Percentiles rank a stretch among this genome's conserved stretches.
Evolutionary conservation across 2,888 invertebrate species (phyloP).

Genomic region (Cloeon dipterum): DNA sequence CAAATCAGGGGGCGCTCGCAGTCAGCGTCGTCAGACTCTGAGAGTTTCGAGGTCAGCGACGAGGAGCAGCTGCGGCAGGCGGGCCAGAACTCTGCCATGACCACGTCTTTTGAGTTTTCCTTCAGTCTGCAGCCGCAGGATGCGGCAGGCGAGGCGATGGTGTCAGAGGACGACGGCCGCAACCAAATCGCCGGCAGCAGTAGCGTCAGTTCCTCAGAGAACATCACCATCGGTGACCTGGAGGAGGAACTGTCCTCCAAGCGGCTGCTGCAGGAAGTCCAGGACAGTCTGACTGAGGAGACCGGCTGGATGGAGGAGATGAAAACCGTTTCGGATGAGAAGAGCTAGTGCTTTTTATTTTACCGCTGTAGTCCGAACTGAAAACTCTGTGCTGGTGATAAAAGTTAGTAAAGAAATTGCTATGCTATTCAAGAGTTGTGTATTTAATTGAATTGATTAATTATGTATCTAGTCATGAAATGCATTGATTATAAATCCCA

Average conservation of each 20-base stretch:
- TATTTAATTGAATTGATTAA: too few relatives aligned
- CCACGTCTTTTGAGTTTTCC: conserved; percentile 1
- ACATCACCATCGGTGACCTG: neutral
- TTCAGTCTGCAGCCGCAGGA: conserved; percentile 8
- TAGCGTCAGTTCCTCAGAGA: conserved; percentile 1
- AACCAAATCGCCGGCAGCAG: neutral
- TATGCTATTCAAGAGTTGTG: too few relatives aligned
- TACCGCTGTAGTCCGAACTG: too few relatives aligned
- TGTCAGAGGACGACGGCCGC: conserved; percentile 10
- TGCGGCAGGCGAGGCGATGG: conserved; percentile 14
- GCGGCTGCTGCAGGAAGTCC: conserved; percentile 5
- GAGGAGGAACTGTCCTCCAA: too few relatives aligned
- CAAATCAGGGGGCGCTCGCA: conserved; percentile 3
- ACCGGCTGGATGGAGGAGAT: too few relatives aligned
- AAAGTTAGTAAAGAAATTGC: too few relatives aligned
- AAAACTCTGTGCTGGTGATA: too few relatives aligned
- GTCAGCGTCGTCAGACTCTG: conserved; percentile 6
- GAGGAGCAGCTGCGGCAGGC: conserved; percentile 4
- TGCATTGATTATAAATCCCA: too few relatives aligned
- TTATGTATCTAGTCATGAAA: too few relatives aligned
- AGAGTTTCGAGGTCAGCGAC: conserved; percentile 3
- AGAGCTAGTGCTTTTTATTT: too few relatives aligned
- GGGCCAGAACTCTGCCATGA: conserved; percentile 6
- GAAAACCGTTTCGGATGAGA: too few relatives aligned
- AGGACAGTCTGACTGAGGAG: conserved; percentile 7